Conservation (phyloP, 2,888 invertebrate genomes). For the Cancer borealis region DNA sequence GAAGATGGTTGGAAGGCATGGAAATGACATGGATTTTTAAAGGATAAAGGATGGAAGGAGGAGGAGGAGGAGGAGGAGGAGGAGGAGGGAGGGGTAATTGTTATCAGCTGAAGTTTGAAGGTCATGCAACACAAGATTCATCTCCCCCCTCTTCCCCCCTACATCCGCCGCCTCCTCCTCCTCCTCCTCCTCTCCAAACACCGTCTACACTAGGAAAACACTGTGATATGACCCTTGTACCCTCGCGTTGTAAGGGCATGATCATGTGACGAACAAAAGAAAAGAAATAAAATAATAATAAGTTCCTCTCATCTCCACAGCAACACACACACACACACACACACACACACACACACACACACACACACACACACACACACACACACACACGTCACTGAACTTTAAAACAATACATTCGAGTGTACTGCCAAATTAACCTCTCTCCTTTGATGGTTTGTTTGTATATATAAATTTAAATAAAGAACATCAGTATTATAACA, state of each 20-base stretch:
- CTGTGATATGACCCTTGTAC: neutral
- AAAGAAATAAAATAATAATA: neutral
- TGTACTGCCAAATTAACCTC: neutral
- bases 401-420: neutral
- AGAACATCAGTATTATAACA: too few relatives aligned
- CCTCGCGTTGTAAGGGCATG: neutral
- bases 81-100: neutral
- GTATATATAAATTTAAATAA: neutral
- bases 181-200: too few relatives aligned
- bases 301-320: too few relatives aligned
- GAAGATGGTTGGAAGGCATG: neutral
- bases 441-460: neutral
- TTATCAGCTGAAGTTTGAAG: neutral
- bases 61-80: neutral
- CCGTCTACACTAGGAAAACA: neutral
- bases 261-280: too few relatives aligned
- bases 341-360: slow-evolving; percentile 40
- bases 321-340: neutral
- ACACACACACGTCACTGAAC: neutral
- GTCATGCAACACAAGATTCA: too few relatives aligned
- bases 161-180: too few relatives aligned
- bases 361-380: slow-evolving; percentile 33
- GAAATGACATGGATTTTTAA: neutral
- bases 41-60: neutral
- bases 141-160: too few relatives aligned